These are phyloP conservation scores for Glareola pratincola DNA, from an alignment of 2,113 vertebrate genomes.

Conservation along the genomic window DNA sequence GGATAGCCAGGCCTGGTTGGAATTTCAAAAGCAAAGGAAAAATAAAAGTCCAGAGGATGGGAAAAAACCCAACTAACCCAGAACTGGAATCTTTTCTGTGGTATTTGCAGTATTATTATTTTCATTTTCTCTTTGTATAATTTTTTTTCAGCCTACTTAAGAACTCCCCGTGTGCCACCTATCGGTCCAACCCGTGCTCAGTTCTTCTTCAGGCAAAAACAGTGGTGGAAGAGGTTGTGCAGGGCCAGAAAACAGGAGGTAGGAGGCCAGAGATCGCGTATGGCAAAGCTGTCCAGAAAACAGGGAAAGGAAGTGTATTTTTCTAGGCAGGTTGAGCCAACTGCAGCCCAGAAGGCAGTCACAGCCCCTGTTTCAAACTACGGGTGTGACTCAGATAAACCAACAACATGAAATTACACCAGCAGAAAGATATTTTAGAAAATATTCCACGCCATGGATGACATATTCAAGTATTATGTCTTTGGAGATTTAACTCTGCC, in stretches of 20 bases:
- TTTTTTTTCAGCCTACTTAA: neutral
- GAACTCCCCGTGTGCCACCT: conserved; percentile 46
- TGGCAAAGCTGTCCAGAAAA: neutral
- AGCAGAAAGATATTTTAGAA: conserved; percentile 45
- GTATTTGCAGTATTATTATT: neutral
- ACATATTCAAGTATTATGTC: conserved; percentile 19
- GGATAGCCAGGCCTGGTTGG: neutral
- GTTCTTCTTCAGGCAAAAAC: neutral
- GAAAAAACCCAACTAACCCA: neutral
- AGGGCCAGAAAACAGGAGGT: neutral
- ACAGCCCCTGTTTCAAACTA: neutral
- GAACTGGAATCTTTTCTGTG: neutral
- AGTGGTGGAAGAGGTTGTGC: neutral
- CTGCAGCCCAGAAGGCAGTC: neutral
- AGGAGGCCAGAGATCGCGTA: neutral
- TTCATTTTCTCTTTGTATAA: neutral
- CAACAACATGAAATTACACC: conserved; percentile 21
- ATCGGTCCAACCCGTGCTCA: neutral
- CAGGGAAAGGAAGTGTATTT: neutral
- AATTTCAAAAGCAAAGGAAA: neutral
- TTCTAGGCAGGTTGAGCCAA: neutral
- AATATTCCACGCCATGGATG: conserved; percentile 27
- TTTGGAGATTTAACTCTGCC: conserved; percentile 59
- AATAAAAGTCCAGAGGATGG: neutral
- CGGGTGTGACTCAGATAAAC: conserved; percentile 17